A percentile compares a stretch with the other conserved stretches of the same genome.
Evolutionary conservation across 2,888 invertebrate species (phyloP).

Genomic region (Schizaphis graminum): DNA sequence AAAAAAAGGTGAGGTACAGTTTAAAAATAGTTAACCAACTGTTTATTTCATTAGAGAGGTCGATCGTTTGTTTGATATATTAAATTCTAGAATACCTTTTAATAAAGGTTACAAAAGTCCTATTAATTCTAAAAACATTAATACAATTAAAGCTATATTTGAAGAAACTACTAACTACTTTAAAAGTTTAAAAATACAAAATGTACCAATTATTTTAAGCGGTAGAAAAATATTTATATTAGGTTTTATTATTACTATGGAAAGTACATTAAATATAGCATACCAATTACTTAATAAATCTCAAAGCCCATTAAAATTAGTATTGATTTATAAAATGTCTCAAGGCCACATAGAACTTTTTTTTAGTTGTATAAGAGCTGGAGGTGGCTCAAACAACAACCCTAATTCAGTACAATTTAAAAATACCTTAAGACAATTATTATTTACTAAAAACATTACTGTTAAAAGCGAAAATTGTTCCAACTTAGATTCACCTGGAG

Average conservation of each 20-base stretch:
- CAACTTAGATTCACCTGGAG: not conserved
- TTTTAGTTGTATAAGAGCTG: not conserved
- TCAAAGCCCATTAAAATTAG: not conserved
- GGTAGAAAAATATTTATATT: not conserved
- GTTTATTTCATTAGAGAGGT: too few species aligned
- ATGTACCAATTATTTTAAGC: not conserved
- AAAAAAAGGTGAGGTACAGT: too few species aligned
- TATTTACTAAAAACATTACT: slow-evolving; percentile 2
- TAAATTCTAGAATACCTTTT: too few species aligned
- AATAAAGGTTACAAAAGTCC: too few species aligned
- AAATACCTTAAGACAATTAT: not conserved
- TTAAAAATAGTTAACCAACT: too few species aligned
- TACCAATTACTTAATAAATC: not conserved
- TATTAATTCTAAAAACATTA: not conserved
- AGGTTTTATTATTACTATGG: not conserved
- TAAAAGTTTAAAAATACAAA: not conserved
- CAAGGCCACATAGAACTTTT: slow-evolving; percentile 16
- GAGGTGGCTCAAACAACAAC: too few species aligned
- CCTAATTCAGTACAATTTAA: not conserved
- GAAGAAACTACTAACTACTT: not conserved
- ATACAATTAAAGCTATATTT: not conserved
- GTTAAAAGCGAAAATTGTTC: not conserved
- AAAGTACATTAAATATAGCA: not conserved
- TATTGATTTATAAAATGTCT: not conserved
- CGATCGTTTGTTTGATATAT: too few species aligned